Percentiles rank a stretch among this genome's conserved stretches.
phyloP scores from a whole-genome alignment of 2,113 vertebrate species.

The Leptosomus discolor region DNA sequence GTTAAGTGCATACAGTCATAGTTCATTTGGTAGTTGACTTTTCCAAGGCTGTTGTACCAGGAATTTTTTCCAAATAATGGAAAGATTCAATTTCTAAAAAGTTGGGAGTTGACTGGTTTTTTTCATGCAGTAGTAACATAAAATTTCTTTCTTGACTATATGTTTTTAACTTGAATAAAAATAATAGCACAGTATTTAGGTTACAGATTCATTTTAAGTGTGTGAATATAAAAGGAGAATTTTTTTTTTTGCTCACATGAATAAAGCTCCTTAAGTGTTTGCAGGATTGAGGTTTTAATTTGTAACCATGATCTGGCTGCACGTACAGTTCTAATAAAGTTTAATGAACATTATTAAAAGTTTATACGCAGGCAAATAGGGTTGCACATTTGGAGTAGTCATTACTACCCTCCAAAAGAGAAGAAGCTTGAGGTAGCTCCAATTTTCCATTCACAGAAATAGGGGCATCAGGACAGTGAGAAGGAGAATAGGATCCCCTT shows the following conservation, averaged over 20 bases:
- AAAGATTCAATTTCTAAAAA: not conserved
- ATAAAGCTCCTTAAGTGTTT: conserved; percentile 29
- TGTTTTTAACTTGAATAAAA: not conserved
- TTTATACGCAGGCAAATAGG: conserved; percentile 60
- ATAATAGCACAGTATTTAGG: not conserved
- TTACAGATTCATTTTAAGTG: not conserved
- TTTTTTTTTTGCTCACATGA: not conserved
- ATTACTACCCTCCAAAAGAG: conserved; percentile 17
- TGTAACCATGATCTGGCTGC: conserved; percentile 40
- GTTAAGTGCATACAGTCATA: not conserved
- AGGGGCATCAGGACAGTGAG: not conserved
- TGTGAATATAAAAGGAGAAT: not conserved
- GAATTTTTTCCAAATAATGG: not conserved
- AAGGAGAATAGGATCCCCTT: not conserved
- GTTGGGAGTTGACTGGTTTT: not conserved
- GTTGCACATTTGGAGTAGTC: conserved; percentile 33
- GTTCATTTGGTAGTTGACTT: not conserved
- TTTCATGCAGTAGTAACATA: not conserved
- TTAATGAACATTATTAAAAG: conserved; percentile 71
- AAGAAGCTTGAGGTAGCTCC: not conserved
- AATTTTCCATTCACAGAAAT: not conserved
- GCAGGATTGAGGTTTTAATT: conserved; percentile 51
- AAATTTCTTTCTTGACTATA: not conserved
- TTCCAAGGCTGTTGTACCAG: not conserved
- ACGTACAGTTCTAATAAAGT: conserved; percentile 63